Percentiles rank a stretch among this genome's conserved stretches.
Conservation (phyloP, 2,888 invertebrate genomes). For the Nasonia oneida region DNA sequence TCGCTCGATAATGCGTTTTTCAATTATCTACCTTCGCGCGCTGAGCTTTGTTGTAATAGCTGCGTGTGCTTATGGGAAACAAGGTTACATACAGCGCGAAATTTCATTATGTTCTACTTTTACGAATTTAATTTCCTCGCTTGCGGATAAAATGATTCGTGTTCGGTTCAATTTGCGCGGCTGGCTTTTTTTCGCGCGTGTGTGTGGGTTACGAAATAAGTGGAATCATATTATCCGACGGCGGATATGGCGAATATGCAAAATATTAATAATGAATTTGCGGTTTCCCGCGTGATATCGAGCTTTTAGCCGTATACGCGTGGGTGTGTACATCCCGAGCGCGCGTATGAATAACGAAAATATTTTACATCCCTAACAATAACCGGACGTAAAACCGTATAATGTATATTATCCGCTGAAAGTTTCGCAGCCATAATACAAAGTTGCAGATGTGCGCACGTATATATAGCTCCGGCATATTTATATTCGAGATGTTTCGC, state of each 20-base stretch:
- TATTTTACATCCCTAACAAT: background rate
- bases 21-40: background rate
- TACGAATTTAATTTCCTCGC: too few species aligned
- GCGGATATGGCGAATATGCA: background rate
- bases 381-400: background rate
- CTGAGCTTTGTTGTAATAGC: too few species aligned
- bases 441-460: background rate
- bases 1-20: background rate
- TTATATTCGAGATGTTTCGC: constrained; percentile 22
- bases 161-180: background rate
- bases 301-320: background rate
- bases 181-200: background rate
- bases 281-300: background rate
- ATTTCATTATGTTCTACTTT: background rate
- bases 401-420: background rate
- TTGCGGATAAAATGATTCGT: too few species aligned
- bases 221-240: background rate
- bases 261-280: background rate
- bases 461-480: background rate
- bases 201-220: background rate
- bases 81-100: background rate
- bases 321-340: background rate
- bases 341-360: background rate
- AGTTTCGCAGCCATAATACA: background rate
- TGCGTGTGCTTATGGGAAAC: background rate